Conservation (phyloP, 2,113 vertebrate species). For the Illadopsis cleaveri region DNA sequence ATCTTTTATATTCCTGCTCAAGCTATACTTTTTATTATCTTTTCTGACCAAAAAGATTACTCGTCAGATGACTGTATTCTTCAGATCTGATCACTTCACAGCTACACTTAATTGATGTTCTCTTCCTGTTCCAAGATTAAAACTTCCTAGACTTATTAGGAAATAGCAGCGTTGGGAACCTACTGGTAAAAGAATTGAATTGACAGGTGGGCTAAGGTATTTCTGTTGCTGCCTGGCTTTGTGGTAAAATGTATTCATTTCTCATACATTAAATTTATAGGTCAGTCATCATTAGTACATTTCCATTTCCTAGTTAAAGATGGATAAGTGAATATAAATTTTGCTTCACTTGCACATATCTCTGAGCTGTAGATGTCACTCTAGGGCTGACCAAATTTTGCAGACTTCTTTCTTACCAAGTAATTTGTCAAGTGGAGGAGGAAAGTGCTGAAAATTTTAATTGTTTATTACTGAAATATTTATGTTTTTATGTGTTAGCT, state of each 20-base stretch:
- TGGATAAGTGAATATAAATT: not conserved
- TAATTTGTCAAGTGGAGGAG: not conserved
- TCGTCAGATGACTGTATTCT: not conserved
- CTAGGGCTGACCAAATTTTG: slow-evolving; percentile 3
- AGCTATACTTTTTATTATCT: not conserved
- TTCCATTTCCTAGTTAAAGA: not conserved
- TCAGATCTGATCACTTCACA: not conserved
- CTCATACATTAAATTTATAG: not conserved
- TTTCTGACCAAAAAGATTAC: not conserved
- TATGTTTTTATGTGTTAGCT: not conserved
- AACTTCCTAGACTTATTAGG: not conserved
- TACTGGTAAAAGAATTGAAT: not conserved
- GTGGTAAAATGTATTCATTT: not conserved
- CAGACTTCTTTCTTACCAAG: not conserved
- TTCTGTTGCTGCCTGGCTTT: not conserved
- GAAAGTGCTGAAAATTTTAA: not conserved
- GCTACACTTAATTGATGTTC: fast-evolving
- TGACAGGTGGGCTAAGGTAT: not conserved
- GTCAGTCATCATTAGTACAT: not conserved
- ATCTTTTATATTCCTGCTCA: not conserved
- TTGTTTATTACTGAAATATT: not conserved
- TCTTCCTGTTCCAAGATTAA: not conserved
- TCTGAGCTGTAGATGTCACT: slow-evolving; percentile 71
- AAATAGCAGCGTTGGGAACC: not conserved
- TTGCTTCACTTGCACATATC: not conserved